Percentiles rank a stretch among this genome's conserved stretches.
Conservation (phyloP, 2,113 vertebrate genomes). For the Tragelaphus strepsiceros region DNA sequence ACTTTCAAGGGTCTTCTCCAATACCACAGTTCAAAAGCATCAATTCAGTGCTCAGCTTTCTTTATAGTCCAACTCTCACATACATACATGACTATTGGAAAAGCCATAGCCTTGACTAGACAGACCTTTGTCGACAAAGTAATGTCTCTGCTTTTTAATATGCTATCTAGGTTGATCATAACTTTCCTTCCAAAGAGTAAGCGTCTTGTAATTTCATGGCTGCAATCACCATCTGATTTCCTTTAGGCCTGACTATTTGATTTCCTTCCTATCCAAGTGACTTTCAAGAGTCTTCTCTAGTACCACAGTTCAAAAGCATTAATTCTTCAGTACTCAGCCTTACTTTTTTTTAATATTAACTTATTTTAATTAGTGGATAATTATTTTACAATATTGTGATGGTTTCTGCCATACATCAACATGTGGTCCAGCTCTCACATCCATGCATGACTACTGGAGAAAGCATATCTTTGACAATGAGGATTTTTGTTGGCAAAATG, state of each 20-base stretch:
- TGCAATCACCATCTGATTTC: neutral
- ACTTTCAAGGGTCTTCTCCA: neutral
- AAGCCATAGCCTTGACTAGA: neutral
- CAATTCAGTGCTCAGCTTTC: neutral
- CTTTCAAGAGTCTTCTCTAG: neutral
- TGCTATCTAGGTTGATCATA: neutral
- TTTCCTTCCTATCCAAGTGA: neutral
- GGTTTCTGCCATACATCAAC: neutral
- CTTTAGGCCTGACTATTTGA: neutral
- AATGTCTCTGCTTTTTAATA: neutral
- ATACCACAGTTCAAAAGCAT: neutral
- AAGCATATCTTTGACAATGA: neutral
- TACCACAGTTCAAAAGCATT: neutral
- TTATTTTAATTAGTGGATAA: neutral
- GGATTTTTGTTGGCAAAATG: neutral
- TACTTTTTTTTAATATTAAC: neutral
- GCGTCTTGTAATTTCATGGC: neutral
- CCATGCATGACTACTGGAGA: neutral
- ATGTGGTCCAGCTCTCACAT: neutral
- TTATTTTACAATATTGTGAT: neutral
- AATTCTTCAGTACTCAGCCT: neutral
- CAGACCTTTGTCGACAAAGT: neutral
- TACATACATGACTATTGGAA: neutral
- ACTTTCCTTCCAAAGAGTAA: neutral
- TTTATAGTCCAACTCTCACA: neutral